A percentile compares a stretch with the other conserved stretches of the same genome.
phyloP scores from a whole-genome alignment of 2,797 vertebrate genomes.

The Furcifer pardalis region DNA sequence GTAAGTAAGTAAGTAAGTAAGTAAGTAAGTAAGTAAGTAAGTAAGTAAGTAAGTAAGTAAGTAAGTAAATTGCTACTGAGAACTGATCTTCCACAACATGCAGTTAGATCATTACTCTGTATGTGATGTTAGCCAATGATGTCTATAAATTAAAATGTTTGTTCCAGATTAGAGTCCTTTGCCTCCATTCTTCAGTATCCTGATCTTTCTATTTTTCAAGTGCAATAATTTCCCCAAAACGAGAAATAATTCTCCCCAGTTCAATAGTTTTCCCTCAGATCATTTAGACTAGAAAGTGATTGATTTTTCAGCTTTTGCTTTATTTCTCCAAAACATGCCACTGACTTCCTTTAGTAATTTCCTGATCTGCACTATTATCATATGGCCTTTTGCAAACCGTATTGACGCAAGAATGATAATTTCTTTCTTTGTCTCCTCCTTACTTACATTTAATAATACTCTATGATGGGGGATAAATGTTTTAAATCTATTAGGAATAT shows the following conservation, averaged over 20 bases:
- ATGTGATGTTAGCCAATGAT: background rate
- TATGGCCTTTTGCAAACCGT: background rate
- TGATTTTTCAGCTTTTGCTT: background rate
- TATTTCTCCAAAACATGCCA: too few species aligned
- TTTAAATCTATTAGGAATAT: background rate
- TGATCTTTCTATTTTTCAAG: background rate
- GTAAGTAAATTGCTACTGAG: too few species aligned
- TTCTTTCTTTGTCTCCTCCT: background rate
- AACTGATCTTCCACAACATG: background rate
- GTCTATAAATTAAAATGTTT: background rate
- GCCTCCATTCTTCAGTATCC: background rate
- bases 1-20: too few species aligned
- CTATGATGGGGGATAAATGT: background rate
- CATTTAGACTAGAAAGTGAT: background rate
- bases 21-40: too few species aligned
- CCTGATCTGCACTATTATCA: background rate
- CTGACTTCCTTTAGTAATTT: background rate
- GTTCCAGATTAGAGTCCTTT: background rate
- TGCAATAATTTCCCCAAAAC: background rate
- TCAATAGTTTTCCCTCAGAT: background rate
- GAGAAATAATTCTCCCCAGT: too few species aligned
- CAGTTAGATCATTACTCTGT: background rate
- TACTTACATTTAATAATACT: background rate
- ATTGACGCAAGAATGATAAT: background rate
- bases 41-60: too few species aligned